A percentile compares a stretch with the other conserved stretches of the same genome.
phyloP scores from a whole-genome alignment of 1,140 invertebrate genomes.

The Magallana gigas region DNA sequence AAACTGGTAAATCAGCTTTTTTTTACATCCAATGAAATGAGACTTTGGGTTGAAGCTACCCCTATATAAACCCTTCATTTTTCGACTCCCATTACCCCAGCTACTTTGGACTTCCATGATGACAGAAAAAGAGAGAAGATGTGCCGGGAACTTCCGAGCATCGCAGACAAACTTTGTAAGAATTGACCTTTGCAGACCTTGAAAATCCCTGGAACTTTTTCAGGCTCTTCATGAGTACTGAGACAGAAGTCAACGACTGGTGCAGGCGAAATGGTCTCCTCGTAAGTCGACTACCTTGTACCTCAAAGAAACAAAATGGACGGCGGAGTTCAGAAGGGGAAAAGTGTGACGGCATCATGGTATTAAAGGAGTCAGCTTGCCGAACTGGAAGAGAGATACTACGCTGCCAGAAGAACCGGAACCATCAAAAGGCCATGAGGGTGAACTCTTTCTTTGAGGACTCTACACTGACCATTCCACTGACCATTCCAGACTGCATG shows the following conservation, averaged over 20 bases:
- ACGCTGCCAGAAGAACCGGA: neutral
- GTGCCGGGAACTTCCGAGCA: neutral
- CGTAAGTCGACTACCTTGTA: neutral
- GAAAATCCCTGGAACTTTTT: slow-evolving; percentile 9
- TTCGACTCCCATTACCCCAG: neutral
- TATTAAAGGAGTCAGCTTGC: neutral
- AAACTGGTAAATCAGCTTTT: neutral
- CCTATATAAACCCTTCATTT: neutral
- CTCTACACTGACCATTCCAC: slow-evolving; percentile 20
- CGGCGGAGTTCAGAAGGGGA: neutral
- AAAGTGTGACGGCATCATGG: neutral
- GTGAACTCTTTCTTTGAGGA: slow-evolving; percentile 11
- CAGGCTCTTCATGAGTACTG: slow-evolving; percentile 1
- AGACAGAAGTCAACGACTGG: neutral
- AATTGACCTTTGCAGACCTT: neutral
- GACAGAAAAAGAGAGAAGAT: neutral
- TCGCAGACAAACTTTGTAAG: neutral
- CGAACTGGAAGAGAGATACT: neutral
- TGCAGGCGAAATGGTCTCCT: neutral
- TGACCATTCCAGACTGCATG: too few relatives aligned
- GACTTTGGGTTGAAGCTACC: neutral
- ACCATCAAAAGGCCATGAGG: neutral
- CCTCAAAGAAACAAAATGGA: slow-evolving; percentile 10
- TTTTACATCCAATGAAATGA: slow-evolving; percentile 3
- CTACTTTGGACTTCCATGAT: neutral